Evolutionary conservation across 2,888 invertebrate species (phyloP).

Genomic region (Automeris io): DNA sequence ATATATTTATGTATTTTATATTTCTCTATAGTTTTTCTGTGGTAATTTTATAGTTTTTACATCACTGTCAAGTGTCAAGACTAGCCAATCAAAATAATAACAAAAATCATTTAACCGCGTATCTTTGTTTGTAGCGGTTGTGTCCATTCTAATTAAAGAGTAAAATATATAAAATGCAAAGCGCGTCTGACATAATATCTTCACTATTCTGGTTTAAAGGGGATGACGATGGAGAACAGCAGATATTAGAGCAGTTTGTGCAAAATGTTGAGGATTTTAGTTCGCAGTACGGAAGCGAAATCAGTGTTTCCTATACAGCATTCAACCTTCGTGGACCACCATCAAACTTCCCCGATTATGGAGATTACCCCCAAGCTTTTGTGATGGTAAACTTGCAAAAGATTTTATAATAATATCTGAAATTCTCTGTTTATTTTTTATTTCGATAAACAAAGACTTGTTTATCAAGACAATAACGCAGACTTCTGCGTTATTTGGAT

Average conservation of each 20-base stretch:
- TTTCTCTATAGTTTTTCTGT: too few relatives aligned
- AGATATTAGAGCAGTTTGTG: constrained; percentile 85
- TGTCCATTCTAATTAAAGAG: constrained; percentile 7
- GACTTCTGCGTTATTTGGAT: too few relatives aligned
- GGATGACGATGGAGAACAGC: constrained; percentile 42
- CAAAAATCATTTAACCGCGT: constrained; percentile 15
- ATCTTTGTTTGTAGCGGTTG: constrained; percentile 9
- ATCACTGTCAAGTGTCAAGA: constrained; percentile 3
- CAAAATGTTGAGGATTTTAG: constrained; percentile 88
- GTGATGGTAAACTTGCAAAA: constrained; percentile 81
- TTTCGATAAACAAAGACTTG: too few relatives aligned
- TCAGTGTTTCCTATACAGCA: constrained; percentile 92
- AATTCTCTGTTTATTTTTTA: too few relatives aligned
- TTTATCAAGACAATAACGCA: too few relatives aligned
- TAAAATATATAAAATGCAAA: constrained; percentile 46
- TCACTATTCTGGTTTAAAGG: constrained; percentile 62
- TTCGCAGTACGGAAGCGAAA: constrained; percentile 93
- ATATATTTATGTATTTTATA: too few relatives aligned
- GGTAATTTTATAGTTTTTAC: too few relatives aligned
- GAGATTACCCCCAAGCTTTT: constrained; percentile 93
- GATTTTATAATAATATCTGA: background rate
- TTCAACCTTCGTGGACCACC: constrained; percentile 90
- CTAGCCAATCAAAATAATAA: constrained; percentile 11
- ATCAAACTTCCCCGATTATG: constrained; percentile 91
- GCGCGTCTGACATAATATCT: constrained; percentile 61